These are phyloP conservation scores for Chrysopilus asiliformis DNA, from an alignment of 2,888 invertebrate species.

Conservation along the genomic window DNA sequence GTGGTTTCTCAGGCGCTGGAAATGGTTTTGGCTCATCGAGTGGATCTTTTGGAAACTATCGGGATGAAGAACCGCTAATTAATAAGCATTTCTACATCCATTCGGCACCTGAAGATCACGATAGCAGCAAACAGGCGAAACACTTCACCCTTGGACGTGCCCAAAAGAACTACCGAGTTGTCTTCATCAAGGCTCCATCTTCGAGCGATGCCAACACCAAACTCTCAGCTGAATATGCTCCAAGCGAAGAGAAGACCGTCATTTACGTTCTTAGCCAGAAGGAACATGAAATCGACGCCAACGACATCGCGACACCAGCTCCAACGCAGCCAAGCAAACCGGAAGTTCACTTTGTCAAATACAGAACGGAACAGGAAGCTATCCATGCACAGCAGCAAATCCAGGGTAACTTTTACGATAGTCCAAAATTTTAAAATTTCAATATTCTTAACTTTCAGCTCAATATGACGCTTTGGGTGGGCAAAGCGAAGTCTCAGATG, in stretches of 20 bases:
- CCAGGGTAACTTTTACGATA: no score
- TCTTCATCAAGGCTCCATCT: conserved; percentile 34
- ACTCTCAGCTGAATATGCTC: conserved; percentile 30
- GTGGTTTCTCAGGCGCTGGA: background rate
- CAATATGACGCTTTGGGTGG: conserved; percentile 20
- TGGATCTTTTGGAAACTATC: background rate
- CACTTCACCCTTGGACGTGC: conserved; percentile 24
- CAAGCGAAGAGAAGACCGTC: conserved; percentile 35
- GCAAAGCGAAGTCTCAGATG: conserved; percentile 19
- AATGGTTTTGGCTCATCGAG: background rate
- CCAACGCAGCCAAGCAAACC: conserved; percentile 31
- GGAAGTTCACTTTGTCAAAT: conserved; percentile 35
- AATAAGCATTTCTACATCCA: conserved; percentile 17
- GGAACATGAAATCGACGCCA: conserved; percentile 27
- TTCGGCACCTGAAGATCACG: conserved; percentile 17
- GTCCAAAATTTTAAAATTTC: background rate
- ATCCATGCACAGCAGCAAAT: conserved; percentile 33
- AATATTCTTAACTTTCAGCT: background rate
- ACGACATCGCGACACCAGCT: conserved; percentile 26
- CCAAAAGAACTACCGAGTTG: conserved; percentile 34
- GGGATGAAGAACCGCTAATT: conserved; percentile 9
- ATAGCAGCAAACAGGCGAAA: conserved; percentile 6
- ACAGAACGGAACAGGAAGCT: conserved; percentile 34
- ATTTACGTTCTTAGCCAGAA: conserved; percentile 34
- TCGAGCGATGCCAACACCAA: conserved; percentile 26